Percentiles rank a stretch among this genome's conserved stretches.
Conservation (phyloP, 2,113 vertebrate genomes). For the Symphodus melops region DNA sequence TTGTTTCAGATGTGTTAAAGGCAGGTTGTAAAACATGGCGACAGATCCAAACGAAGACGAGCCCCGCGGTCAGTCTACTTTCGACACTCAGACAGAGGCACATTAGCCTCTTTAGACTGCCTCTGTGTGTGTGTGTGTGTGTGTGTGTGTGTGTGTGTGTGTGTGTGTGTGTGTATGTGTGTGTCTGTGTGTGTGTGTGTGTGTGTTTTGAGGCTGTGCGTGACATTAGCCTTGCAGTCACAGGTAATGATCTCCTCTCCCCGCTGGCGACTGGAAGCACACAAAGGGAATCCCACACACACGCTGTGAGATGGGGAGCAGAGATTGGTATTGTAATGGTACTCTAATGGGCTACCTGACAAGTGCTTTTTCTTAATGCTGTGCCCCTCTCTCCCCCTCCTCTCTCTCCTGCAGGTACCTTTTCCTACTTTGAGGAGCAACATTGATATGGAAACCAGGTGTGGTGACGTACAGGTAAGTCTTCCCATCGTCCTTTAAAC, state of each 20-base stretch:
- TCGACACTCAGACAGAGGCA: constrained; percentile 59
- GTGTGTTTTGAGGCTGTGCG: constrained; percentile 15
- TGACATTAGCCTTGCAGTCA: constrained; percentile 76
- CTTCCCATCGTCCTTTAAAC: not conserved
- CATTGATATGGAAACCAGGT: constrained; percentile 76
- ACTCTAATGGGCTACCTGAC: constrained; percentile 73
- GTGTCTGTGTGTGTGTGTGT: constrained; percentile 28
- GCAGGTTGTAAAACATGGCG: constrained; percentile 67
- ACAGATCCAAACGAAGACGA: constrained; percentile 64
- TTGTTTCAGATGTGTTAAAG: constrained; percentile 28
- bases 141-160: not conserved
- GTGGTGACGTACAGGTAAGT: constrained; percentile 72
- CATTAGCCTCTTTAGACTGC: constrained; percentile 67
- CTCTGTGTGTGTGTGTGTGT: constrained; percentile 11
- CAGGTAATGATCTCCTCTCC: constrained; percentile 80
- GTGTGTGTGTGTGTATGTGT: constrained; percentile 37
- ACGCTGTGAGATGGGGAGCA: constrained; percentile 59
- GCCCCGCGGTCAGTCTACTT: constrained; percentile 55
- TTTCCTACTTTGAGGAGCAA: constrained; percentile 65
- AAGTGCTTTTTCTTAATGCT: constrained; percentile 76
- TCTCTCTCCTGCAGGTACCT: constrained; percentile 54
- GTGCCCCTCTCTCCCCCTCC: constrained; percentile 17
- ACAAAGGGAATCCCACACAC: constrained; percentile 58
- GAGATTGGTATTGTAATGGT: constrained; percentile 76
- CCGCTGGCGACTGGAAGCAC: constrained; percentile 64